These are phyloP conservation scores for Papilio dardanus DNA, from an alignment of 1,140 invertebrate genomes.

Conservation along the genomic window DNA sequence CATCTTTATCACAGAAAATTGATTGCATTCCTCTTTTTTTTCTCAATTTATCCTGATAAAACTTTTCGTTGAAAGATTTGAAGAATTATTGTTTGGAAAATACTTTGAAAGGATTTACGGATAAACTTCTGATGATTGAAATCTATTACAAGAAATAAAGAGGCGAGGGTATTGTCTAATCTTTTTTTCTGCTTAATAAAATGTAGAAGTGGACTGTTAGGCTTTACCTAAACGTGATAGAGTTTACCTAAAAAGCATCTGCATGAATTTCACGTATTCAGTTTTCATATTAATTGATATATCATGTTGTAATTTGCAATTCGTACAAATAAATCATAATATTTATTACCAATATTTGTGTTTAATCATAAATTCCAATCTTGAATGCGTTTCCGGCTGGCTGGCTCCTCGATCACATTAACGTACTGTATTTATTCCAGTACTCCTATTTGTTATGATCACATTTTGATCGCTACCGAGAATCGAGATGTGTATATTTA, in stretches of 20 bases:
- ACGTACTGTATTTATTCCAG: neutral
- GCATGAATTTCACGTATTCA: neutral
- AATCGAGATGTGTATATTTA: neutral
- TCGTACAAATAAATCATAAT: neutral
- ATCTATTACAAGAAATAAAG: too few species aligned
- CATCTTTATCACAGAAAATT: slow-evolving; percentile 3
- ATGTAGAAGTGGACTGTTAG: too few species aligned
- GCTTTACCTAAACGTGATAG: too few species aligned
- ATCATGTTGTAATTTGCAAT: neutral
- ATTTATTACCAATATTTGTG: slow-evolving; percentile 5
- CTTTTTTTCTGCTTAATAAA: too few species aligned
- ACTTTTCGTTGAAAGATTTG: neutral
- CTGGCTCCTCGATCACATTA: slow-evolving; percentile 12
- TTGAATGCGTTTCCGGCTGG: neutral
- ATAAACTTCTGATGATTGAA: neutral
- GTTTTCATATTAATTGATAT: slow-evolving; percentile 3
- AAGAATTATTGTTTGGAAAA: neutral
- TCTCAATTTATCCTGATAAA: neutral
- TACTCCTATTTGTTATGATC: neutral
- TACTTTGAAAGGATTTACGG: neutral
- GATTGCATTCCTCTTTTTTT: neutral
- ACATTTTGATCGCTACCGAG: neutral
- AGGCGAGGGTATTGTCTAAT: too few species aligned
- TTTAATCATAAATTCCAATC: slow-evolving; percentile 12
- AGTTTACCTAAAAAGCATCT: too few species aligned